phyloP scores from a whole-genome alignment of 2,113 vertebrate genomes.

The Tichodroma muraria region DNA sequence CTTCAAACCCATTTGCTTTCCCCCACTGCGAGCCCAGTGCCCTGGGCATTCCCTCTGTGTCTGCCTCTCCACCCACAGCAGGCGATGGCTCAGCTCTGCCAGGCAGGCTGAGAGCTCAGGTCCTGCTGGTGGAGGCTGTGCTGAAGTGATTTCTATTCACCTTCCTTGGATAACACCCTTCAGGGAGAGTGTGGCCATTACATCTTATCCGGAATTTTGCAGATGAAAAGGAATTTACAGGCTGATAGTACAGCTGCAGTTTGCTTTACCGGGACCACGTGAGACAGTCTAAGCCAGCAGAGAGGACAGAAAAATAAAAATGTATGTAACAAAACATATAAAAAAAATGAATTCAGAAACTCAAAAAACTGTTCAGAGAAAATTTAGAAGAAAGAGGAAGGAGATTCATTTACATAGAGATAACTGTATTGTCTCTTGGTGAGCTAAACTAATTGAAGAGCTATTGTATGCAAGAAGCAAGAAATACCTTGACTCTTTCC shows the following conservation, averaged over 20 bases:
- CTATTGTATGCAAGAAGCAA: background rate
- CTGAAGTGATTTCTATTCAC: background rate
- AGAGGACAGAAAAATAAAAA: background rate
- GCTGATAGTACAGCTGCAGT: background rate
- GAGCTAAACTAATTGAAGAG: background rate
- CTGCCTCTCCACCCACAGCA: background rate
- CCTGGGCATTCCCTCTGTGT: background rate
- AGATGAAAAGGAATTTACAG: background rate
- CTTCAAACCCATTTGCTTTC: background rate
- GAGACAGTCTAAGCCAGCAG: background rate
- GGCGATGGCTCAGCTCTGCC: background rate
- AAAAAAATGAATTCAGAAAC: background rate
- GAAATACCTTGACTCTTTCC: background rate
- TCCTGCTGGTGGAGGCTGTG: background rate
- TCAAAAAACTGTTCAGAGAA: background rate
- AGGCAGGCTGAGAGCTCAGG: background rate
- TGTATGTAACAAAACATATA: background rate
- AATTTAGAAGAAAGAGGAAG: background rate
- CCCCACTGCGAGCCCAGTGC: fast-evolving
- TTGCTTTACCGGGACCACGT: background rate
- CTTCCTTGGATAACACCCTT: background rate
- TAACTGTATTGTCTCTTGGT: background rate
- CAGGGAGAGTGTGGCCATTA: background rate
- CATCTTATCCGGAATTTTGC: fast-evolving
- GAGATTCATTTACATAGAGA: background rate